phyloP scores from a whole-genome alignment of 2,888 invertebrate species.

The Electrophaes corylata region DNA sequence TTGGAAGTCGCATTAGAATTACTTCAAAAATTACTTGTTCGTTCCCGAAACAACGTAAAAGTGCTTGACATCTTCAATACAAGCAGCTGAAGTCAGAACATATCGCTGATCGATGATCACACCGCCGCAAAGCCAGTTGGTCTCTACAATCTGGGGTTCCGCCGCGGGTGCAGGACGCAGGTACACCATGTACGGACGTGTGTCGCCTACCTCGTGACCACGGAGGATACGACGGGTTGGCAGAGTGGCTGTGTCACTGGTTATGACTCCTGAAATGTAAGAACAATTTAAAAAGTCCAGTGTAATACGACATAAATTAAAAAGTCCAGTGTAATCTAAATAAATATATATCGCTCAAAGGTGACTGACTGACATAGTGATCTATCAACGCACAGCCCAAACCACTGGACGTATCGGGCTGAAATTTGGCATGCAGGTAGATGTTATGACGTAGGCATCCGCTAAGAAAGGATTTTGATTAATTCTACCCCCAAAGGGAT shows the following conservation, averaged over 20 bases:
- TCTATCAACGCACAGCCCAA: too few species aligned
- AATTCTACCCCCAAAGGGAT: too few species aligned
- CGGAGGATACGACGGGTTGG: constrained; percentile 55
- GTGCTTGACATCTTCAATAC: constrained; percentile 67
- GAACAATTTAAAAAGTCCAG: too few species aligned
- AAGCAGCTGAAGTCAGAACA: constrained; percentile 72
- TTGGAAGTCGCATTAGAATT: too few species aligned
- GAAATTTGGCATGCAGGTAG: too few species aligned
- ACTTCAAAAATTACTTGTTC: constrained; percentile 53
- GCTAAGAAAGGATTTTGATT: too few species aligned
- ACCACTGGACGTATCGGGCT: too few species aligned
- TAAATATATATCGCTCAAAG: too few species aligned
- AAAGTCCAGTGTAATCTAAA: too few species aligned
- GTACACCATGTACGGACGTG: constrained; percentile 72
- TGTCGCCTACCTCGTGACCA: constrained; percentile 56
- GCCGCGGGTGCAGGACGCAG: constrained; percentile 51
- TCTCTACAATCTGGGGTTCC: constrained; percentile 28
- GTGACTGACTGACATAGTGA: too few species aligned
- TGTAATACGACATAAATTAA: too few species aligned
- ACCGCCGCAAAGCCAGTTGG: constrained; percentile 70
- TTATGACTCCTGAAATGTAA: constrained; percentile 2
- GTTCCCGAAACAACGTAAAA: constrained; percentile 72
- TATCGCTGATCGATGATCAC: constrained; percentile 64
- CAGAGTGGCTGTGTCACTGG: constrained; percentile 27
- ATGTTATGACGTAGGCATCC: too few species aligned